A percentile compares a stretch with the other conserved stretches of the same genome.
phyloP scores from a whole-genome alignment of 2,113 vertebrate species.

The Gracilinanus agilis region DNA sequence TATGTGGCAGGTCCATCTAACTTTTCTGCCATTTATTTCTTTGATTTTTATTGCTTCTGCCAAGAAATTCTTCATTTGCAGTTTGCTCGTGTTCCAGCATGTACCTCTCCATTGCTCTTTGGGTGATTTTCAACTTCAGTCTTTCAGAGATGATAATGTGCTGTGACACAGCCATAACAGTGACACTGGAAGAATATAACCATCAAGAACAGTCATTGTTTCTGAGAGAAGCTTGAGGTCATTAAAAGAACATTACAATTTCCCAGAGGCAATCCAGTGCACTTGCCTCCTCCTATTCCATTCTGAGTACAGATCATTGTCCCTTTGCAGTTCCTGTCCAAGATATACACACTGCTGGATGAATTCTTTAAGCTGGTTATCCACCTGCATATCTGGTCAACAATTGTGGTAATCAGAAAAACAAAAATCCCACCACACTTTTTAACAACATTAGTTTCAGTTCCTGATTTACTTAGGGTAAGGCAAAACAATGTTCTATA shows the following conservation, averaged over 20 bases:
- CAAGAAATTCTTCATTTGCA: background rate
- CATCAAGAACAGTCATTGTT: background rate
- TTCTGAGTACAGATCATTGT: background rate
- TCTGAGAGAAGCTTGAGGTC: background rate
- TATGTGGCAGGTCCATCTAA: background rate
- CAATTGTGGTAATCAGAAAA: slow-evolving; percentile 13
- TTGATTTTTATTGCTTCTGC: background rate
- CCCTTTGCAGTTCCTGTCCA: background rate
- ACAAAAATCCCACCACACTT: slow-evolving; percentile 10
- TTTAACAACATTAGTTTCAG: slow-evolving; percentile 18
- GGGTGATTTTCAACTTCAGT: background rate
- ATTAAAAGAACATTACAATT: background rate
- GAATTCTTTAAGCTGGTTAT: background rate
- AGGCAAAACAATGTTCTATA: slow-evolving; percentile 39
- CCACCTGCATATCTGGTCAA: slow-evolving; percentile 6
- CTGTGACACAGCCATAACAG: background rate
- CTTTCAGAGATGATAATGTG: background rate
- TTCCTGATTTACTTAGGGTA: slow-evolving; percentile 21
- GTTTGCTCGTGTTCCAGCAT: background rate
- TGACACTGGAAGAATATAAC: background rate
- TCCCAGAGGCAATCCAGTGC: background rate
- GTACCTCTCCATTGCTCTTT: background rate
- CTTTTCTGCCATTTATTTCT: background rate
- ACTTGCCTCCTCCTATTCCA: background rate
- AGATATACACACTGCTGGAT: background rate